Evolutionary conservation across 2,113 vertebrate species (phyloP), one percentile per base, ranked within the genome.

Genomic region (Pluvialis apricaria): DNA sequence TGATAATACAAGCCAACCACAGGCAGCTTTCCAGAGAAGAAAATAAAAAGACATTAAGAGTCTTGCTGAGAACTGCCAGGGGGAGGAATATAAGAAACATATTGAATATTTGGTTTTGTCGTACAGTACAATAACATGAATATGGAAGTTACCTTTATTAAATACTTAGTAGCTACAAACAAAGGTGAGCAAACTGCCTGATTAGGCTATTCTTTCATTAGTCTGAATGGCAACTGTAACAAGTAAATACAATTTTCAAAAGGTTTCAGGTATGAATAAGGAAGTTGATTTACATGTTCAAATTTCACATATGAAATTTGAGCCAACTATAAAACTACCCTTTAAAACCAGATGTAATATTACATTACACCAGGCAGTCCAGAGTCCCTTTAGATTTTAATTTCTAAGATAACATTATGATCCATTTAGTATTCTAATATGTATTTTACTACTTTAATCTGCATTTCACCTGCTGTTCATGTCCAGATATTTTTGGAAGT

Each of bases 361-460:
- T 51, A n/a, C 21, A 31, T 34, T 55, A 73, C 7, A 34, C 40
- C 31, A 75, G 42, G 64, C 26, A 86, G n/a, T 36, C 47, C 38
- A 68, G 15, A 73, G 36, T 22, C 11, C 10, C 54, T 88, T 71
- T 45, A 40, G n/a, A 68, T 78, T 93, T 93, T 90, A 28, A 71
- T 90, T 88, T 75, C 55, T 47, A 82, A 65, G 13, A 82, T 0
- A 69, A 31, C 5, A 79, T 38, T 81, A 78, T 15, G 24, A 85
- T 40, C 44, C 34, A 76, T 71, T 92, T 40, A 36, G 49, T n/a
- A 73, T 57, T 85, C n/a, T 72, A 90, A 79, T 64, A 81, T 11
- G 44, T 68, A 76, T 61, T 97, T 91, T 84, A 95, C 34, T 83
- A 32, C 34, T 94, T 93, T 76, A 94, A 92, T 93, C 60, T 71